phyloP scores from a whole-genome alignment of 2,113 vertebrate species.

The Gymnarchus niloticus region DNA sequence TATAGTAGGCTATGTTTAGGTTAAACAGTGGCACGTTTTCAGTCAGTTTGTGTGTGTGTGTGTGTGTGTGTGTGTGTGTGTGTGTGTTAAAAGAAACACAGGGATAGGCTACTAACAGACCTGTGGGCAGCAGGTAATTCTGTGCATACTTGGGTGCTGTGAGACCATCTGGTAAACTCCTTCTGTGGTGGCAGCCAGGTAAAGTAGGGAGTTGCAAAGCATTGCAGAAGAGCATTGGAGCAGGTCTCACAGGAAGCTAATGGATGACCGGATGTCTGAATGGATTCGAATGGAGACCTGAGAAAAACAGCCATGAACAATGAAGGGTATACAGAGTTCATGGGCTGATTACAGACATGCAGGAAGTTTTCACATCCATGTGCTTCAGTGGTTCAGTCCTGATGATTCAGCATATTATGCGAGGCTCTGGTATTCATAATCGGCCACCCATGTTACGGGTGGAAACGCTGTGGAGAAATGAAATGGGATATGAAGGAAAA shows the following conservation, averaged over 20 bases:
- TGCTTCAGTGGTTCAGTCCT: neutral
- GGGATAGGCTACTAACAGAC: neutral
- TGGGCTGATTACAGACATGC: neutral
- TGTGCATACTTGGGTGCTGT: neutral
- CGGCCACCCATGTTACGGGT: neutral
- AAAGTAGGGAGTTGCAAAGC: neutral
- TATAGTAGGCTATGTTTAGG: neutral
- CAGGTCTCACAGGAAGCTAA: neutral
- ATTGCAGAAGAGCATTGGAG: neutral
- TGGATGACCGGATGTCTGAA: neutral
- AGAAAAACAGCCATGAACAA: neutral
- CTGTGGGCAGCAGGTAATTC: neutral
- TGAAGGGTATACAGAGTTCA: neutral
- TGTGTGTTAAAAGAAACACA: neutral
- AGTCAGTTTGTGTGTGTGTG: neutral
- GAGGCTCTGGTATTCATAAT: neutral
- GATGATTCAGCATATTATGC: neutral
- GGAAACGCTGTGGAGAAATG: too few relatives aligned
- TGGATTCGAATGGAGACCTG: neutral
- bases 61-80: neutral
- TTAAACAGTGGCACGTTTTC: neutral
- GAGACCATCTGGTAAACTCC: too few relatives aligned
- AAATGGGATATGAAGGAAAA: too few relatives aligned
- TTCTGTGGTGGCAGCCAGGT: neutral
- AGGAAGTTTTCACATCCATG: neutral